Base-by-base conservation (phyloP, 1,140 invertebrate species). In the Euura lappo region DNA sequence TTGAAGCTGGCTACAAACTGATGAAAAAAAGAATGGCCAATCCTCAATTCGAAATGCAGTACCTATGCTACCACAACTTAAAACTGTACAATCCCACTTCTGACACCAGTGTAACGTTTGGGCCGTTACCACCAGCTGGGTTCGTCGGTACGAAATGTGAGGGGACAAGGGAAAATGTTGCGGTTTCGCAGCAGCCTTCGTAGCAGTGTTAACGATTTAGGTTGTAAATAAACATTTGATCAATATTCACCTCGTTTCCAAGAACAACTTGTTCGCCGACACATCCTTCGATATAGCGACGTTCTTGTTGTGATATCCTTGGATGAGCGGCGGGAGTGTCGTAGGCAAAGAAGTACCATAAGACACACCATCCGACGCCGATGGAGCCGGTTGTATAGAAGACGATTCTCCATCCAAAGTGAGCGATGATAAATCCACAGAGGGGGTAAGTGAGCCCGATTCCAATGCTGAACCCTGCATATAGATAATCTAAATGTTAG, bases 261-360 rank as follows among this genome's bases (percentile, higher is more conserved):
- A 86, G 85, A 42, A 85, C 83, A 47, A 89, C 86, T 73, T 89
- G 88, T 72, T 86, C 84, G 44, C 88, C 85, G 74, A 93, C 84
- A 81, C 90, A 91, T 43, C 87, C 86, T 75, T 92, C 90, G 76
- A 96, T 95, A 79, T 94, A 94, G 13, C 90, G 86, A 8, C 92
- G 85, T 83, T 96, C 94, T 70, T 91, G 84, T 65, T 89, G 81
- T 4, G 92, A 90, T 78, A 96, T 96, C 75, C 93, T 88, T 11
- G 93, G 93, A 90, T 96, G 94, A 65, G 89, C 85, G 65, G 90
- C 89, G 0, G 94, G 94, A 65, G 90, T 91, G 79, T 95, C 93
- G 77, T 90, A 94, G n/a, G 93, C 93, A 74, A 94, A 85, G 68
- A 93, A 86, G 80, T 91, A 92, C 94, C 94, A 96, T 79, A 93